Conservation (phyloP, 2,888 invertebrate genomes). For the Eupsilia transversa region DNA sequence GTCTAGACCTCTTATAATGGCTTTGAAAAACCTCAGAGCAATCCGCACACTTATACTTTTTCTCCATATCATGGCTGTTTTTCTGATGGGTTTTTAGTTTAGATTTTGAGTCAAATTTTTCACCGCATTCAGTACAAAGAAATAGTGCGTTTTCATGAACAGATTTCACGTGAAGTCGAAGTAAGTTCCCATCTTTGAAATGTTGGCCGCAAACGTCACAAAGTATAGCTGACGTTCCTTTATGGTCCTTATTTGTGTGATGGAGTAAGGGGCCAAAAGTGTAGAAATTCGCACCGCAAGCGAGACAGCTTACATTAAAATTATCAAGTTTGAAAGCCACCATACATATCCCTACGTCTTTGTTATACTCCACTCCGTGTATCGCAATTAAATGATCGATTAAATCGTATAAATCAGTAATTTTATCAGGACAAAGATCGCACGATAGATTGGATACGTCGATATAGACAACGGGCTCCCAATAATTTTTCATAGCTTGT, state of each 20-base stretch:
- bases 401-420: constrained; percentile 81
- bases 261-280: constrained; percentile 85
- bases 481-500: constrained; percentile 85
- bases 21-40: constrained; percentile 84
- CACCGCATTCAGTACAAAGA: constrained; percentile 85
- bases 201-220: constrained; percentile 87
- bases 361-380: constrained; percentile 81
- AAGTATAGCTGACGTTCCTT: constrained; percentile 83
- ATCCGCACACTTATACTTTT: constrained; percentile 88
- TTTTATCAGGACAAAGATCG: constrained; percentile 78
- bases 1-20: constrained; percentile 83
- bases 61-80: constrained; percentile 84
- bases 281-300: constrained; percentile 82
- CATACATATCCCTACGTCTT: constrained; percentile 85
- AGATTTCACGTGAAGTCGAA: constrained; percentile 81
- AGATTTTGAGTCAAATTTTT: constrained; percentile 86
- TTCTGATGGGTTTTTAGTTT: constrained; percentile 88
- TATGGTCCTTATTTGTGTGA: constrained; percentile 87
- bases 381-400: constrained; percentile 82
- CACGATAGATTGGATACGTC: constrained; percentile 82
- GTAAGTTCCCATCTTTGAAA: constrained; percentile 81
- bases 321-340: constrained; percentile 85
- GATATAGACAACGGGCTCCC: constrained; percentile 85
- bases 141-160: constrained; percentile 82
- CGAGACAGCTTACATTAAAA: constrained; percentile 80